A percentile compares a stretch with the other conserved stretches of the same genome.
Conservation (phyloP, 2,888 invertebrate species). For the Thelaira solivaga region DNA sequence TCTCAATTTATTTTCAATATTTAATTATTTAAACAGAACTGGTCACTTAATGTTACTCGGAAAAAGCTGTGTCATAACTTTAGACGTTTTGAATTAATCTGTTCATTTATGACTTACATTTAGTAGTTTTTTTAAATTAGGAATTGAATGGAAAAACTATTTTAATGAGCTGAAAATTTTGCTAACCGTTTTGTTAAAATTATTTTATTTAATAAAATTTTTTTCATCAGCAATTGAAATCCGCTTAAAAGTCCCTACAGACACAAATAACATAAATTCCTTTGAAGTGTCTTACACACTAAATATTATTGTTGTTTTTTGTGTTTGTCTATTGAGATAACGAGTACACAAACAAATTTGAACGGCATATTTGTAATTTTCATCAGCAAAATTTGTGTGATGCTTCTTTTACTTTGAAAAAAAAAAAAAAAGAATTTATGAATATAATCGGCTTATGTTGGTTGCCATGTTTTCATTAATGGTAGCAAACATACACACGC, state of each 20-base stretch:
- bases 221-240: conserved; percentile 14
- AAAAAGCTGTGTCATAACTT: too few species aligned
- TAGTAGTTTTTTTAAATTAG: too few species aligned
- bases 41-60: too few species aligned
- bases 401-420: conserved; percentile 15
- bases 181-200: too few species aligned
- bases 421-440: conserved; percentile 68
- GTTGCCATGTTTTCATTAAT: conserved; percentile 53
- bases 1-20: too few species aligned
- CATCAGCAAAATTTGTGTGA: conserved; percentile 47
- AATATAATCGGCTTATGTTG: conserved; percentile 69
- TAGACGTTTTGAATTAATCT: too few species aligned
- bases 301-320: conserved; percentile 1
- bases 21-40: too few species aligned
- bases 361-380: conserved; percentile 27
- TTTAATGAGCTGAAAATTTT: too few species aligned
- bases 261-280: conserved; percentile 29
- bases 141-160: too few species aligned
- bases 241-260: conserved; percentile 40
- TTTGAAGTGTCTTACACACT: too few species aligned
- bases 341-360: background rate
- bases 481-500: conserved; percentile 22
- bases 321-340: background rate
- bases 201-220: too few species aligned
- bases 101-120: too few species aligned